phyloP scores from a whole-genome alignment of 2,113 vertebrate genomes.

The Tenrec ecaudatus region DNA sequence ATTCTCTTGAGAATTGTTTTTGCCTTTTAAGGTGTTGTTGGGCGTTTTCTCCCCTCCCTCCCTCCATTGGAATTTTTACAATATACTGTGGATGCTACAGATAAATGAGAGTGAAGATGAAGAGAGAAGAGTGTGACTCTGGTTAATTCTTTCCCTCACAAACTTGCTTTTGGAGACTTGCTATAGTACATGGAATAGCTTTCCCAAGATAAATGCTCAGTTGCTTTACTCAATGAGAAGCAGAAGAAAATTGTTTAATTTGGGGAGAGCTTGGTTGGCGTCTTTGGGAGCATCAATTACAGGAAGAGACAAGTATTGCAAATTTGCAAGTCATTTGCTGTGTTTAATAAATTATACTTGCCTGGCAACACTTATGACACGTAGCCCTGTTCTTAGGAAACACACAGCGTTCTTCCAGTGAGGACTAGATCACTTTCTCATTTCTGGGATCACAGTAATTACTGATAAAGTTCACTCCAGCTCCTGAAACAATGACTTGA shows the following conservation, averaged over 20 bases:
- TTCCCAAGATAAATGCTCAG: constrained; percentile 51
- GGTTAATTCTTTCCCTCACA: constrained; percentile 56
- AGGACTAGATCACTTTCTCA: not conserved
- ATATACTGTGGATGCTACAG: constrained; percentile 3
- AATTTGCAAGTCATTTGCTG: constrained; percentile 59
- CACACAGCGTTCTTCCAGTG: not conserved
- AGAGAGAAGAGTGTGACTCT: constrained; percentile 46
- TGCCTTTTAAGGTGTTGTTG: constrained; percentile 68
- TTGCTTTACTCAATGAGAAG: constrained; percentile 40
- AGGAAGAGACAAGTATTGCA: constrained; percentile 17
- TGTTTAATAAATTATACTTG: constrained; percentile 42
- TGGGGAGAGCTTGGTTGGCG: constrained; percentile 25
- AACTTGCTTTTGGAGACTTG: constrained; percentile 68
- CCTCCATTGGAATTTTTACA: constrained; percentile 27
- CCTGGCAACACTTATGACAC: constrained; percentile 16
- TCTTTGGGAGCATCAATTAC: not conserved
- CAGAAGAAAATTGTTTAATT: not conserved
- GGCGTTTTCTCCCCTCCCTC: not conserved
- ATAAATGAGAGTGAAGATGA: constrained; percentile 47
- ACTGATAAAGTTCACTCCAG: constrained; percentile 25
- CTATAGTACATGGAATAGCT: constrained; percentile 62
- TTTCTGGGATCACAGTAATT: constrained; percentile 42
- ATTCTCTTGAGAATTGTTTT: constrained; percentile 75
- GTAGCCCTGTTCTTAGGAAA: not conserved
- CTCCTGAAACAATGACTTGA: constrained; percentile 9